Base-by-base conservation (phyloP, 1,140 invertebrate genomes). In the Drosophila subobscura region DNA sequence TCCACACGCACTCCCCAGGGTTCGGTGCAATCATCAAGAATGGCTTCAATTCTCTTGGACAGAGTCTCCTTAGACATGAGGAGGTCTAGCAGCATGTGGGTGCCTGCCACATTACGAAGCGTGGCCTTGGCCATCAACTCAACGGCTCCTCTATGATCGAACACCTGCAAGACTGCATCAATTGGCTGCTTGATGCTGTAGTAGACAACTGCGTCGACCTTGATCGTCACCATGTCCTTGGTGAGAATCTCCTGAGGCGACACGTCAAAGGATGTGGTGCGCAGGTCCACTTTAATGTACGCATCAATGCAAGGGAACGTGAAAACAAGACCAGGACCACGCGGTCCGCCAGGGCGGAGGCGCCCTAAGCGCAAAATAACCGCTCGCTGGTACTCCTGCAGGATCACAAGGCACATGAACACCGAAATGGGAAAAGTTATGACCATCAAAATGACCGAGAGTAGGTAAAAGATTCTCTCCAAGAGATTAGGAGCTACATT, bases 1-100 rank as follows among this genome's bases (percentile, higher is more conserved):
- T 99, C 97, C 0, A 99, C 97, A 92, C 98, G 98, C 14, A 99
- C 96, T 5, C 98, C 98, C 98, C 98, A 99, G 29, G 96, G 96
- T 79, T 98, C 97, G 1, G 98, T 99, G 5, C 97, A 97, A 52
- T 96, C 96, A 83, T 92, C 91, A 5, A 91, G 49, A 20, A 80
- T 75, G 10, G 6, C 47, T 33, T 90, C 86, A 33, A 90, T 89
- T 42, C 81, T 70, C 5, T 74, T 79, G 33, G 84, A 97, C 64
- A 99, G 98, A 2, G 95, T 94, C 91, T 99, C 98, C 44, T 98
- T 93, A 83, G 99, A 97, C 0, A 96, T 65, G 1, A 90, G 65
- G 27, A 90, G 58, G 29, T 90, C 89, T 20, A 96, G 95, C 53
- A 99, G 92, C 90, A 97, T 97, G 65, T 97, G 94, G 25, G 97